phyloP scores from a whole-genome alignment of 2,888 invertebrate genomes.

The Harpagoxenus sublaevis region DNA sequence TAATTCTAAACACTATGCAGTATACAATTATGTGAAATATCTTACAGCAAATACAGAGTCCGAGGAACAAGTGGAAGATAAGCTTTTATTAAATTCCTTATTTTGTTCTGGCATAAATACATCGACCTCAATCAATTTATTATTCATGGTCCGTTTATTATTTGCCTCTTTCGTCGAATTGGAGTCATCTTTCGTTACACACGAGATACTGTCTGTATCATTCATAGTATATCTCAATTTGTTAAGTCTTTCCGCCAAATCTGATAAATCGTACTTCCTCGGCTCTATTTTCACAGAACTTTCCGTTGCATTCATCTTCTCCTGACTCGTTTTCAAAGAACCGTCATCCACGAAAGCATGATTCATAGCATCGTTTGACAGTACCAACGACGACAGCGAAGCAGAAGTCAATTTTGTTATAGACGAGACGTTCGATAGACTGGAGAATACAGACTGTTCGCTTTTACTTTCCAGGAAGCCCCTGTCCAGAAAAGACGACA shows the following conservation, averaged over 20 bases:
- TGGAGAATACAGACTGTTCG: conserved; percentile 73
- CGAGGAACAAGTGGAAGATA: conserved; percentile 69
- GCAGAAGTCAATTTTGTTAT: conserved; percentile 73
- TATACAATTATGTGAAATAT: conserved; percentile 9
- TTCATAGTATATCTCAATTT: conserved; percentile 66
- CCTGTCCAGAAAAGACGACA: conserved; percentile 73
- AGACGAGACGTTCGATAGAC: conserved; percentile 78
- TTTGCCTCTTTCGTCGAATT: conserved; percentile 9
- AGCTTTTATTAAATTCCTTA: conserved; percentile 52
- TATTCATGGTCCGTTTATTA: conserved; percentile 44
- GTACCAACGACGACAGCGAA: conserved; percentile 60
- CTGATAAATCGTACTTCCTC: conserved; percentile 62
- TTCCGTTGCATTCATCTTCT: conserved; percentile 18
- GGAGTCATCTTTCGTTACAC: background rate
- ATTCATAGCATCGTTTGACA: conserved; percentile 76
- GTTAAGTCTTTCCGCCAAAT: conserved; percentile 73
- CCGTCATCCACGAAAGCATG: conserved; percentile 76
- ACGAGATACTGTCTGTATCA: conserved; percentile 23
- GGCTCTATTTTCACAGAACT: background rate
- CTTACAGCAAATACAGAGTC: conserved; percentile 81
- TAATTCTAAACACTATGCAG: background rate
- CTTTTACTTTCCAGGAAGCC: conserved; percentile 71
- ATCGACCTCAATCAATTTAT: conserved; percentile 78
- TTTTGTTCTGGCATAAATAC: conserved; percentile 65
- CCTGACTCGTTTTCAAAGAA: conserved; percentile 46